These are phyloP conservation scores for Peromyscus polionotus DNA, from an alignment of 2,113 vertebrate genomes.

Conservation along the genomic window DNA sequence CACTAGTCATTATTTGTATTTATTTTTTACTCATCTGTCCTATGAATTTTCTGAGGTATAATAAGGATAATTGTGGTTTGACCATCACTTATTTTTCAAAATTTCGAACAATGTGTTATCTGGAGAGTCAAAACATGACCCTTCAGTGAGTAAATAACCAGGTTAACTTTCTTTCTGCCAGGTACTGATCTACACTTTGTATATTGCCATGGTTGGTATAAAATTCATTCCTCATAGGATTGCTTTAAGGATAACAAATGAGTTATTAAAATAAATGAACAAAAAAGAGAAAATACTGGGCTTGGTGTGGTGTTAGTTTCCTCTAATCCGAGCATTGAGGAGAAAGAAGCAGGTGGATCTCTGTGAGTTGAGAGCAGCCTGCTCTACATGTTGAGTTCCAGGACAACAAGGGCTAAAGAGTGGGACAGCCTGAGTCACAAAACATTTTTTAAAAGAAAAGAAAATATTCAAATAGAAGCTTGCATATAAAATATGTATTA, in stretches of 20 bases:
- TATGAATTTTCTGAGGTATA: constrained; percentile 13
- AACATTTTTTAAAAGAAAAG: background rate
- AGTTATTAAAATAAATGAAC: background rate
- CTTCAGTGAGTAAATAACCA: background rate
- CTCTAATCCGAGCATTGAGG: background rate
- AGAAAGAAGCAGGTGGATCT: background rate
- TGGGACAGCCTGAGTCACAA: background rate
- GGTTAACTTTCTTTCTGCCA: background rate
- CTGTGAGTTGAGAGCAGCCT: background rate
- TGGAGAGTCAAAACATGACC: constrained; percentile 15
- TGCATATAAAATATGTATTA: background rate
- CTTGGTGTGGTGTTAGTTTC: background rate
- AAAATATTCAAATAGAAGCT: background rate
- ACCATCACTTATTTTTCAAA: background rate
- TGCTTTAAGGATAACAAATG: background rate
- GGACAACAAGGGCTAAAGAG: background rate
- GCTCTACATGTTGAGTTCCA: background rate
- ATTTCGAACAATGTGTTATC: background rate
- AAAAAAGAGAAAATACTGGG: background rate
- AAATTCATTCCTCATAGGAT: background rate
- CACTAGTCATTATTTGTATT: background rate
- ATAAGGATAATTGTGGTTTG: background rate
- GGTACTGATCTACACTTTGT: background rate
- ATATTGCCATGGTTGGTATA: background rate
- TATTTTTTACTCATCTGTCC: constrained; percentile 8